Evolutionary conservation across 2,113 vertebrate species (phyloP).

Genomic region (Symphodus melops): DNA sequence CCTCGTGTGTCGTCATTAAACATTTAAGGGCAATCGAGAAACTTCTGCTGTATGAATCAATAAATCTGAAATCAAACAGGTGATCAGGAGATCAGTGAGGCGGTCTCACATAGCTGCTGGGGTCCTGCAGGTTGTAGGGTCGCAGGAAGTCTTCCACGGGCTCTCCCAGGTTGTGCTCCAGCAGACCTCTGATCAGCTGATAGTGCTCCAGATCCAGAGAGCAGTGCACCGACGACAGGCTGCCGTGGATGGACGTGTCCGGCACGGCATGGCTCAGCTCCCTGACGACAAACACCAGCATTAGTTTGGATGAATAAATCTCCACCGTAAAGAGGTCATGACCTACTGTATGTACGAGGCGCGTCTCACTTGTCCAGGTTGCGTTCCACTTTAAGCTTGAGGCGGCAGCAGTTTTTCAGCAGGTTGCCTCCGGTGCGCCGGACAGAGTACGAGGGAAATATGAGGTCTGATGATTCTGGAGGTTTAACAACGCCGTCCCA

Average conservation of each 20-base stretch:
- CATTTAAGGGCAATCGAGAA: too few species aligned
- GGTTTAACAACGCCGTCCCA: slow-evolving; percentile 70
- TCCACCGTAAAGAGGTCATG: not conserved
- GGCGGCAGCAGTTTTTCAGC: slow-evolving; percentile 90
- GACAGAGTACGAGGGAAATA: slow-evolving; percentile 91
- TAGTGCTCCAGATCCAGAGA: slow-evolving; percentile 93
- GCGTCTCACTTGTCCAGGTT: slow-evolving; percentile 92
- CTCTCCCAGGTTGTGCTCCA: slow-evolving; percentile 96
- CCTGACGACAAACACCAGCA: slow-evolving; percentile 71
- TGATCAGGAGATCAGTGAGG: too few species aligned
- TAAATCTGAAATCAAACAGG: too few species aligned
- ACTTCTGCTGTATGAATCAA: too few species aligned
- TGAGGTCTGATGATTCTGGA: slow-evolving; percentile 80
- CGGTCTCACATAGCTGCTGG: slow-evolving; percentile 92
- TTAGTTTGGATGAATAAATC: not conserved
- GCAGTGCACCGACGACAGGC: slow-evolving; percentile 93
- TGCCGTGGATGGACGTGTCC: slow-evolving; percentile 92
- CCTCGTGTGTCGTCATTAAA: too few species aligned
- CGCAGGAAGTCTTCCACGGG: slow-evolving; percentile 95
- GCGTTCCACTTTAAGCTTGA: slow-evolving; percentile 93
- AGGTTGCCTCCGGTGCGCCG: slow-evolving; percentile 90
- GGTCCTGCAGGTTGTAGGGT: slow-evolving; percentile 96
- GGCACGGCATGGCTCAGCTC: slow-evolving; percentile 93
- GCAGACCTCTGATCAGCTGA: slow-evolving; percentile 90
- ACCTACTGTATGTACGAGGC: not conserved